Percentiles rank a stretch among this genome's conserved stretches.
Evolutionary conservation across 2,797 vertebrate genomes (phyloP).

Genomic region (Xenops minutus): DNA sequence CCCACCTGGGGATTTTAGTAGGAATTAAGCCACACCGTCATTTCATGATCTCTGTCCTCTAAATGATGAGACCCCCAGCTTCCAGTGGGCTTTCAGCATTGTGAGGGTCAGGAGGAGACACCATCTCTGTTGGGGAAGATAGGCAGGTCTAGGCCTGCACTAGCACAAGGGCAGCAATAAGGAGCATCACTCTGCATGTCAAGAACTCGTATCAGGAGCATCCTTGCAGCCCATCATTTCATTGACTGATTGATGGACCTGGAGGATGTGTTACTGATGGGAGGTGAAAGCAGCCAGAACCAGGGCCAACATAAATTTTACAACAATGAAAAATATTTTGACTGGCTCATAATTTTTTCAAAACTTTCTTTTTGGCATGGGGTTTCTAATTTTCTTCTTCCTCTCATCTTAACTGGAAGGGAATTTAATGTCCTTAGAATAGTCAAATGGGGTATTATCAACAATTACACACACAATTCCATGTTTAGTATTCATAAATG

Average conservation of each 20-base stretch:
- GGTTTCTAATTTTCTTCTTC: not conserved
- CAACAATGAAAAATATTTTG: not conserved
- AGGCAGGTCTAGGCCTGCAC: not conserved
- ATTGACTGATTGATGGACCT: not conserved
- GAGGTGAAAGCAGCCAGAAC: not conserved
- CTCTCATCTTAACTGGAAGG: not conserved
- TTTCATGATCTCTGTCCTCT: not conserved
- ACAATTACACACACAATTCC: not conserved
- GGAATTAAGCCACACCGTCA: not conserved
- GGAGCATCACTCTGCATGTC: not conserved
- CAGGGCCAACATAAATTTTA: not conserved
- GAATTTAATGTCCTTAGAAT: not conserved
- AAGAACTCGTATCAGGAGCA: not conserved
- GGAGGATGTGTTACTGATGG: not conserved
- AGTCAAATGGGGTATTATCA: not conserved
- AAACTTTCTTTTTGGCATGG: rapidly evolving
- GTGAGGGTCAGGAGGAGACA: rapidly evolving
- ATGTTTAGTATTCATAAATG: not conserved
- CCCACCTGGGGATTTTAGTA: not conserved
- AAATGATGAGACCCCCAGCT: not conserved
- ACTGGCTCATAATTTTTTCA: not conserved
- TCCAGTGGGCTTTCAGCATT: not conserved
- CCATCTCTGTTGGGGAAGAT: not conserved
- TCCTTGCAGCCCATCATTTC: not conserved
- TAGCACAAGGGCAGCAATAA: not conserved